Conservation (phyloP, 2,113 vertebrate species). For the Prunella fulvescens region DNA sequence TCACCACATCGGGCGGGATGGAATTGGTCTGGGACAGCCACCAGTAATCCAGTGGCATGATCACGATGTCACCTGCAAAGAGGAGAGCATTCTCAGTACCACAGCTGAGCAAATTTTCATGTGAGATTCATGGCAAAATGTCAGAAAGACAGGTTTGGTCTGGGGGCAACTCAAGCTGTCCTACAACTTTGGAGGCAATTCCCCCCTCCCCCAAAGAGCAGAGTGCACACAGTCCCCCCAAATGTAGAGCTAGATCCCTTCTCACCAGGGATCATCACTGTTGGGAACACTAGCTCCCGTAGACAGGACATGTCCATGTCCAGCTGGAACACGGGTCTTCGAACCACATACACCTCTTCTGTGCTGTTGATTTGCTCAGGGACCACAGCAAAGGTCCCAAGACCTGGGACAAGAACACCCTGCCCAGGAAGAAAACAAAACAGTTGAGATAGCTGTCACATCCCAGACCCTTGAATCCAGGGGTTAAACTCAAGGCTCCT, state of each 20-base stretch:
- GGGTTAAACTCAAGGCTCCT: neutral
- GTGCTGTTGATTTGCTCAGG: neutral
- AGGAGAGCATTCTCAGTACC: neutral
- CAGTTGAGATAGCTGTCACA: neutral
- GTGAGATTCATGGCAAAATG: neutral
- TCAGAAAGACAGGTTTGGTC: neutral
- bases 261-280: neutral
- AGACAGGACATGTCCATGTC: neutral
- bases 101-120: neutral
- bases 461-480: neutral
- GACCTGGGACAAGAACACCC: neutral
- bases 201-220: neutral
- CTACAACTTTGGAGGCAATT: neutral
- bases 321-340: neutral
- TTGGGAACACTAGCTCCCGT: neutral
- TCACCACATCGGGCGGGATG: neutral
- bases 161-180: neutral
- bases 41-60: neutral
- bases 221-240: neutral
- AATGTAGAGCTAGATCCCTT: neutral
- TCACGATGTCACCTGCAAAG: neutral
- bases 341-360: neutral
- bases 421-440: neutral
- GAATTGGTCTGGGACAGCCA: neutral
- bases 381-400: neutral